These are phyloP conservation scores for Lepidotrigona ventralis DNA, from an alignment of 1,140 invertebrate genomes.

Conservation along the genomic window DNA sequence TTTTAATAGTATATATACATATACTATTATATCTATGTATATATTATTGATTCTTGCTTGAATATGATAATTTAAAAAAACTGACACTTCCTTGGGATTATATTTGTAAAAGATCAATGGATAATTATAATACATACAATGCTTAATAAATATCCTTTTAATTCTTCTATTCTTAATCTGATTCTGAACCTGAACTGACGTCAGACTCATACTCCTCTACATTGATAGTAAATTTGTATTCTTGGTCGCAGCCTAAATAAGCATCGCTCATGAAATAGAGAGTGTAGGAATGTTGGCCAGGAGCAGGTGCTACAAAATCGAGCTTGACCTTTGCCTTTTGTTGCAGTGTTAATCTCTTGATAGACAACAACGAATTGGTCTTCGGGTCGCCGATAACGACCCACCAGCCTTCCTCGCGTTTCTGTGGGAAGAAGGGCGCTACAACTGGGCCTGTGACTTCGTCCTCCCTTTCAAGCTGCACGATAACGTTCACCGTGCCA, in stretches of 20 bases:
- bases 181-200: conserved; percentile 81
- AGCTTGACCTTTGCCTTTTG: conserved; percentile 96
- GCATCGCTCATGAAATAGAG: conserved; percentile 99
- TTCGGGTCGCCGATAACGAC: conserved; percentile 98
- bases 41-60: too few species aligned
- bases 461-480: conserved; percentile 97
- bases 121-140: neutral
- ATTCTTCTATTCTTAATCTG: conserved; percentile 60
- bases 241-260: conserved; percentile 99
- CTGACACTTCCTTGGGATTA: neutral
- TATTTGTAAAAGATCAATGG: neutral
- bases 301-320: conserved; percentile 95
- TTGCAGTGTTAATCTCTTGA: conserved; percentile 96
- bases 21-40: too few species aligned
- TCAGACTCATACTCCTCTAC: conserved; percentile 87
- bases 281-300: conserved; percentile 93
- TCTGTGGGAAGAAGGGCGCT: conserved; percentile 98
- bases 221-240: conserved; percentile 93
- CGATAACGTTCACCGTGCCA: conserved; percentile 91
- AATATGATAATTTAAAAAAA: neutral
- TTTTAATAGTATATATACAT: neutral
- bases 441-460: conserved; percentile 98
- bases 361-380: conserved; percentile 95
- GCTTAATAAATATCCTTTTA: neutral
- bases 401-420: conserved; percentile 99